Percentiles rank a stretch among this genome's conserved stretches.
Evolutionary conservation across 1,140 invertebrate species (phyloP).

Genomic region (Thaumatotibia leucotreta): DNA sequence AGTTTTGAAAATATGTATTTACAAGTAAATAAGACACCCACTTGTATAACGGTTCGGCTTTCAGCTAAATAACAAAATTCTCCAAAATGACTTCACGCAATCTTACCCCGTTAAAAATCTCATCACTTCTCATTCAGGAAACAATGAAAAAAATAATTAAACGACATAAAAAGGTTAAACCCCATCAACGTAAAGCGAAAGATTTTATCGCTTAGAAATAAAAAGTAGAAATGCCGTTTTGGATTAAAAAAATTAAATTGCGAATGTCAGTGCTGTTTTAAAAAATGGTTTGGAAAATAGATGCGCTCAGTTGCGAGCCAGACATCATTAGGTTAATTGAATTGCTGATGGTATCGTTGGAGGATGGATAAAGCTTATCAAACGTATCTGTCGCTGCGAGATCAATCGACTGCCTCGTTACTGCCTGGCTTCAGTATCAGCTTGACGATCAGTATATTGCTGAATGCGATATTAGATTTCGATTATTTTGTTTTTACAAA

Average conservation of each 20-base stretch:
- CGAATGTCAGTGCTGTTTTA: neutral
- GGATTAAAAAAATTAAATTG: neutral
- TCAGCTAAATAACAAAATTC: neutral
- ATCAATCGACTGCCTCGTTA: conserved; percentile 46
- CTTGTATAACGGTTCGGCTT: too few relatives aligned
- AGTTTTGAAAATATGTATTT: too few relatives aligned
- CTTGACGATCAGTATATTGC: neutral
- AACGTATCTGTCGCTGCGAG: conserved; percentile 43
- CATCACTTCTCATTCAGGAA: conserved; percentile 8
- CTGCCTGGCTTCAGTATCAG: conserved; percentile 23
- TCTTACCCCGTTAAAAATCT: neutral
- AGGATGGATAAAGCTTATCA: conserved; percentile 46
- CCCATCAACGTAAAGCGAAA: neutral
- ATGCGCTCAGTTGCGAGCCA: conserved; percentile 15
- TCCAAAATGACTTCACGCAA: neutral
- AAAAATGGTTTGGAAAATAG: conserved; percentile 7
- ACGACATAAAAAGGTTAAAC: conserved; percentile 8
- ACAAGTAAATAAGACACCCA: too few relatives aligned
- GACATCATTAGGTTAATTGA: conserved; percentile 60
- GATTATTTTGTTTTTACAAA: neutral
- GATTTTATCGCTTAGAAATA: conserved; percentile 10
- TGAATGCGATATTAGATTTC: conserved; percentile 3
- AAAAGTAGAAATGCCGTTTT: neutral
- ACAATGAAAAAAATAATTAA: conserved; percentile 13
- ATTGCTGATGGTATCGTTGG: conserved; percentile 43